Base-by-base conservation (phyloP, 2,113 vertebrate genomes). In the Propithecus coquereli region DNA sequence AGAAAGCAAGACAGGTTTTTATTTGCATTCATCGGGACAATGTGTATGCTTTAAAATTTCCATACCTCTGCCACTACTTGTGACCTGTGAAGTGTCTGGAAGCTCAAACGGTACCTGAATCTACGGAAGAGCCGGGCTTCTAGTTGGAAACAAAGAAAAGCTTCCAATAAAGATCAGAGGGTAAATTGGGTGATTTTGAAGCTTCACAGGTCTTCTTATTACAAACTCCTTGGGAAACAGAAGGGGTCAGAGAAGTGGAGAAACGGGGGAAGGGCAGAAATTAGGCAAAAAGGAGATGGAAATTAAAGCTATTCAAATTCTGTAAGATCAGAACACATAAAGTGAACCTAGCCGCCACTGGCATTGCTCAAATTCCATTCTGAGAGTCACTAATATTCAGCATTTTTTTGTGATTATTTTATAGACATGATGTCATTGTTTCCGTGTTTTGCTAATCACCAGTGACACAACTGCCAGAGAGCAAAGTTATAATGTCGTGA, bases 401-500 rank as follows among this genome's bases (percentile, higher is more conserved):
- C 54, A 94, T 98, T 98, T 98, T 73, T 98, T 97, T 93, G 94
- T 95, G 92, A 97, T 96, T 98, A 96, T 96, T 97, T 96, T 97
- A 97, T 93, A 98, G 97, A 97, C 93, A 97, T 40, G 97, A 95
- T 97, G 92, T 97, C 97, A 98, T 94, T 87, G 34, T 92, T 98
- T 97, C 92, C 89, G 81, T 94, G 68, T 96, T 98, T 97, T 97
- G 92, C 93, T 96, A 92, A 98, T 98, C 95, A 97, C 23, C 23
- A 86, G 23, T 98, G 83, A 96, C 79, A 92, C 88, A 81, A 57
- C 59, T 97, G 73, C 90, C 95, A 98, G 96, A 92, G 71, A 98
- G 82, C 54, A 95, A 92, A 98, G 88, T 81, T 95, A 63, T 20
- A 97, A 90, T 50, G 40, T 2, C 40, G 37, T 95, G 97, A 95